Evolutionary conservation across 35 echinoderm and acorn worm species (phyloP), one percentile per base, ranked within the genome.

Genomic region (Lytechinus variegatus): DNA sequence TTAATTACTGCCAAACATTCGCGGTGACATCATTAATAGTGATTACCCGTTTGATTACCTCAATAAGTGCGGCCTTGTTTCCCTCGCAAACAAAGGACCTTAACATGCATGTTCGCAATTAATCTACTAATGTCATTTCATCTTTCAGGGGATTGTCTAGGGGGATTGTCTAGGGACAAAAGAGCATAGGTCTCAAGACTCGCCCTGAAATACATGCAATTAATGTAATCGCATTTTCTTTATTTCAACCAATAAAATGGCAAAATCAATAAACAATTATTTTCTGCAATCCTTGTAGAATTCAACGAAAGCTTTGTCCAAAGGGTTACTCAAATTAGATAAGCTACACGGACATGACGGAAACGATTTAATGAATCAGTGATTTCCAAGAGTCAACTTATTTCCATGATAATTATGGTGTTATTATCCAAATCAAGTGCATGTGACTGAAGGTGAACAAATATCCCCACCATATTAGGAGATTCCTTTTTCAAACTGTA

Each of bases 101-200:
- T n/a, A 79, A 79, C 66, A 79, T 79, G 66, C 66, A 79, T 79
- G 66, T 79, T 79, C 66, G 66, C 21, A 79, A 79, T 79, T 79
- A 79, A 79, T 79, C 66, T 8, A 79, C 12, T 79, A 79, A 79
- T 79, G 66, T 79, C 66, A 79, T 79, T 79, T 79, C 66, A 79
- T 24, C 66, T 79, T 79, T 79, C 56, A 58, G 5, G 9, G 14
- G n/a, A 16, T 16, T 8, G 66, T 79, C n/a, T n/a, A n/a, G n/a
- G 5, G 9, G 14, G n/a, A 16, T 16, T 8, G 66, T 79, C n/a
- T n/a, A 24, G 66, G 66, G 19, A 16, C 66, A 24, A 79, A 16
- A 79, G 66, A 79, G 8, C 19, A 79, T 2, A 79, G 66, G 6
- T 79, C 66, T 79, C 66, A 79, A 24, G 16, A n/a, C 66, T 6